phyloP scores from a whole-genome alignment of 2,888 invertebrate genomes.

The Dorcus hopei region DNA sequence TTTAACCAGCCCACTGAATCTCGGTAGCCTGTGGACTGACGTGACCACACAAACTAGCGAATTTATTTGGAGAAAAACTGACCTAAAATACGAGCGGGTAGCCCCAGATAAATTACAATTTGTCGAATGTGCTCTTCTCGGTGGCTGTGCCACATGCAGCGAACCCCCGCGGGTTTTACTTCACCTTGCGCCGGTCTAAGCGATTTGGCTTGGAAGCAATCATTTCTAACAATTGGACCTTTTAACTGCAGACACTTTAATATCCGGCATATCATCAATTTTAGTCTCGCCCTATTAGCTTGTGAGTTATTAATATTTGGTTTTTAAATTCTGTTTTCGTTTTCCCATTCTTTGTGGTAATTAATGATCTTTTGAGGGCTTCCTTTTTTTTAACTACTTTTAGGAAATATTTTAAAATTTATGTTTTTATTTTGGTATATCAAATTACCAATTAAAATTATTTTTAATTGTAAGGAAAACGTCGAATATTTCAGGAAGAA shows the following conservation, averaged over 20 bases:
- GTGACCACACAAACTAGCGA: slow-evolving; percentile 34
- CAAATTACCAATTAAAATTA: no score
- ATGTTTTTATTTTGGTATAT: no score
- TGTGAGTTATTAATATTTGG: slow-evolving; percentile 8
- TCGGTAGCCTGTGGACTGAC: slow-evolving; percentile 18
- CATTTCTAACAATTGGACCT: slow-evolving; percentile 39
- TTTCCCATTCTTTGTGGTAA: not conserved
- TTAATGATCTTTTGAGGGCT: no score
- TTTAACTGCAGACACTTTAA: slow-evolving; percentile 42
- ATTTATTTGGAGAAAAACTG: slow-evolving; percentile 43
- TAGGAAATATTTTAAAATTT: no score
- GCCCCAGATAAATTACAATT: slow-evolving; percentile 49
- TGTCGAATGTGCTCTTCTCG: slow-evolving; percentile 45
- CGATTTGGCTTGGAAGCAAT: slow-evolving; percentile 27
- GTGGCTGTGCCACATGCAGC: slow-evolving; percentile 45
- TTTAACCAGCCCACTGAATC: slow-evolving; percentile 16
- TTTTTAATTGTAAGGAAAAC: no score
- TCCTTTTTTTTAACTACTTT: no score
- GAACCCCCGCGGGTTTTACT: slow-evolving; percentile 40
- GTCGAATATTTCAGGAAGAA: no score
- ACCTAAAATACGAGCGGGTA: slow-evolving; percentile 35
- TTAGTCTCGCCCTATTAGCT: slow-evolving; percentile 33
- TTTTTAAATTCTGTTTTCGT: slow-evolving; percentile 1
- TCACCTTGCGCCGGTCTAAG: slow-evolving; percentile 35
- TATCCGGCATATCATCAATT: slow-evolving; percentile 44